These are phyloP conservation scores for Motacilla alba DNA, from an alignment of 2,113 vertebrate species.

Conservation along the genomic window DNA sequence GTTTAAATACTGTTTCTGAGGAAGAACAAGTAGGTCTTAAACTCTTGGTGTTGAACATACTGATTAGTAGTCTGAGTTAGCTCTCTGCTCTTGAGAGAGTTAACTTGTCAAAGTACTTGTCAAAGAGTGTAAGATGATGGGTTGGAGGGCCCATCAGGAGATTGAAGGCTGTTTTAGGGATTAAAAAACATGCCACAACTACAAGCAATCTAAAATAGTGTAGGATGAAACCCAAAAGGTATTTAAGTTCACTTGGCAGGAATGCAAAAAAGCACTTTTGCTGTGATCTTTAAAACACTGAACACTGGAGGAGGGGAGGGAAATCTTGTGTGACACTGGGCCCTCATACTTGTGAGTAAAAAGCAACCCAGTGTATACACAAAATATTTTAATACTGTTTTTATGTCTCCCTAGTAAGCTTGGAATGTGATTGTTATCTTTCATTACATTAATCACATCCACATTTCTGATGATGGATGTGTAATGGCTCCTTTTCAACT, in stretches of 20 bases:
- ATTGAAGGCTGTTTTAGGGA: background rate
- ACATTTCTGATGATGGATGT: background rate
- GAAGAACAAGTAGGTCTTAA: background rate
- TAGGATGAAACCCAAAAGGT: background rate
- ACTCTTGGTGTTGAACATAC: background rate
- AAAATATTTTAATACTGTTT: conserved; percentile 8
- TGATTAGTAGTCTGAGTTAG: background rate
- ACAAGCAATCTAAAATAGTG: background rate
- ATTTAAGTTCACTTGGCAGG: background rate
- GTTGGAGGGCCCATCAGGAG: background rate
- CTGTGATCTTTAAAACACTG: background rate
- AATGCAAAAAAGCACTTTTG: background rate
- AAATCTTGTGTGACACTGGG: background rate
- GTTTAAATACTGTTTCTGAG: background rate
- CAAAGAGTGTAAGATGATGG: background rate
- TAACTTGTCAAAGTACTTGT: background rate
- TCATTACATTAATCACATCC: conserved; percentile 27
- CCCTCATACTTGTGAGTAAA: background rate
- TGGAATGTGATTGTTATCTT: conserved; percentile 33
- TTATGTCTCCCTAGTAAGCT: background rate
- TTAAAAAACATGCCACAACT: background rate
- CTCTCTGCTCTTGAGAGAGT: background rate
- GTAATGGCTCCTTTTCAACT: conserved; percentile 21
- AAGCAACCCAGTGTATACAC: background rate
- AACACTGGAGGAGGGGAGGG: background rate